These are phyloP conservation scores for Chroicocephalus ridibundus DNA, from an alignment of 2,113 vertebrate species.

Conservation along the genomic window DNA sequence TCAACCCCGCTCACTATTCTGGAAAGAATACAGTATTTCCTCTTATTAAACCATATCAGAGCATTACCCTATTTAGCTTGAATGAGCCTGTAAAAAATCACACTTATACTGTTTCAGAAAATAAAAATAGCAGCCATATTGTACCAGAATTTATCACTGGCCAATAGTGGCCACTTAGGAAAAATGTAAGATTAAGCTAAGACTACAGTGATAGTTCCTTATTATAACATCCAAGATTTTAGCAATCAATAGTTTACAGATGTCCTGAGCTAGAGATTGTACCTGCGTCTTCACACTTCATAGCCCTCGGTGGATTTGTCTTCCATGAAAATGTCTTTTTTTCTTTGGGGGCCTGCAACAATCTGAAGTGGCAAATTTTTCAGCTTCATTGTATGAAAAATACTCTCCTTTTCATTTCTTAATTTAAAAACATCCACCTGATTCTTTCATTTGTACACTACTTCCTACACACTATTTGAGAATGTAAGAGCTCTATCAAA, in stretches of 20 bases:
- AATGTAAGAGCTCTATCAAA: neutral
- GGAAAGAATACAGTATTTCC: neutral
- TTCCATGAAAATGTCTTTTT: neutral
- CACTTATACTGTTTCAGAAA: neutral
- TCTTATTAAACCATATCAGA: neutral
- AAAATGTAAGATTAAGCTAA: neutral
- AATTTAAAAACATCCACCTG: neutral
- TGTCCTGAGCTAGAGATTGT: neutral
- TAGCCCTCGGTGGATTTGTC: neutral
- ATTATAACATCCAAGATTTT: neutral
- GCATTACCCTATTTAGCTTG: neutral
- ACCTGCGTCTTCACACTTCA: neutral
- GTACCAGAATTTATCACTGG: neutral
- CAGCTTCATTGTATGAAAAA: neutral
- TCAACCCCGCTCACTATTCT: neutral
- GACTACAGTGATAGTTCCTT: neutral
- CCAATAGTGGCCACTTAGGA: neutral
- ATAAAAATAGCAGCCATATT: neutral
- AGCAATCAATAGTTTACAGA: neutral
- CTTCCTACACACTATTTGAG: neutral
- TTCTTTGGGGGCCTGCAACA: neutral
- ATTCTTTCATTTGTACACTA: neutral
- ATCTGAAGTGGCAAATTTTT: neutral
- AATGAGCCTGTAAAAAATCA: neutral
- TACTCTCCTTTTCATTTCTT: neutral